A percentile compares a stretch with the other conserved stretches of the same genome.
Conservation (phyloP, 2,888 invertebrate species). For the Eudemis profundana region DNA sequence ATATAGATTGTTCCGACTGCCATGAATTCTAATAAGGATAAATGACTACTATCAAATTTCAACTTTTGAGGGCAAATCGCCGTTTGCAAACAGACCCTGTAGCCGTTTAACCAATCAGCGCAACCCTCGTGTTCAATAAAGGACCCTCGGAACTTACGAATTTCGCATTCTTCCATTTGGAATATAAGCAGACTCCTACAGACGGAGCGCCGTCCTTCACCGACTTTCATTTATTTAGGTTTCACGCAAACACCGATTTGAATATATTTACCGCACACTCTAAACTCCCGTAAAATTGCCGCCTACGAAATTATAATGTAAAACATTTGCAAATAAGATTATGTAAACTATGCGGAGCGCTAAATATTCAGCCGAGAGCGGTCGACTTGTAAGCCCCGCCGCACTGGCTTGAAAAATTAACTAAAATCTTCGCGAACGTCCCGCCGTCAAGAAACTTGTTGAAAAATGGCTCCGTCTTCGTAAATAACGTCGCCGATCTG, state of each 20-base stretch:
- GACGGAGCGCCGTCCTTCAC: slow-evolving; percentile 53
- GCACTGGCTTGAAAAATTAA: slow-evolving; percentile 39
- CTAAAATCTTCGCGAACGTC: slow-evolving; percentile 34
- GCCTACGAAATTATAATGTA: slow-evolving; percentile 63
- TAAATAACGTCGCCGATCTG: slow-evolving; percentile 36
- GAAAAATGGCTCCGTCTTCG: slow-evolving; percentile 34
- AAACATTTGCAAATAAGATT: slow-evolving; percentile 70
- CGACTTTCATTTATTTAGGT: slow-evolving; percentile 69
- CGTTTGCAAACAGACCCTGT: slow-evolving; percentile 48
- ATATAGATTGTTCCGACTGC: slow-evolving; percentile 56
- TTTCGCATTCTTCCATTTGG: slow-evolving; percentile 58
- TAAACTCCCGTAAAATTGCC: slow-evolving; percentile 66
- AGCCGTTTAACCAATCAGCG: slow-evolving; percentile 55
- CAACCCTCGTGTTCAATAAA: slow-evolving; percentile 55
- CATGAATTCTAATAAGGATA: slow-evolving; percentile 47
- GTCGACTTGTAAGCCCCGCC: slow-evolving; percentile 37
- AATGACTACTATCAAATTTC: slow-evolving; percentile 56
- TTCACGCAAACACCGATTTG: slow-evolving; percentile 64
- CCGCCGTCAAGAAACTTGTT: slow-evolving; percentile 21
- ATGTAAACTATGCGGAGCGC: slow-evolving; percentile 65
- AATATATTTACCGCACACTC: slow-evolving; percentile 65
- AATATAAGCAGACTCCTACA: slow-evolving; percentile 51
- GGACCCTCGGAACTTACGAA: slow-evolving; percentile 53
- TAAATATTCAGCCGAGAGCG: slow-evolving; percentile 54
- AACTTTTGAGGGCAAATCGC: slow-evolving; percentile 53